Percentiles rank a stretch among this genome's conserved stretches.
Conservation (phyloP, 1,140 invertebrate species). For the Ceratina calcarata region DNA sequence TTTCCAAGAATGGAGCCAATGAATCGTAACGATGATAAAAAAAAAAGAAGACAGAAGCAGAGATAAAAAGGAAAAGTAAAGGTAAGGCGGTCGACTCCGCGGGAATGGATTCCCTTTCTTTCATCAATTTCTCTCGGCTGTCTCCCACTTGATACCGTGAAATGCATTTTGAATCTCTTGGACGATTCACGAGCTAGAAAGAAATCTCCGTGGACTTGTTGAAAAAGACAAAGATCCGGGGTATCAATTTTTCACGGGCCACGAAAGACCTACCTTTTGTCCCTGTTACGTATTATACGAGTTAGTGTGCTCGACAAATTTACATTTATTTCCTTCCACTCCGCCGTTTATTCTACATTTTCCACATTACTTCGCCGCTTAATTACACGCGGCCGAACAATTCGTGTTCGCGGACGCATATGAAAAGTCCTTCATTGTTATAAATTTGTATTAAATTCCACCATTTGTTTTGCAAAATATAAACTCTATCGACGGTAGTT, state of each 20-base stretch:
- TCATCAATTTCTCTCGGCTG: constrained; percentile 2
- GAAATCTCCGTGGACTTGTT: constrained; percentile 49
- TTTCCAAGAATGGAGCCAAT: background rate
- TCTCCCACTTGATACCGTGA: constrained; percentile 21
- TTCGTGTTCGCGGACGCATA: too few species aligned
- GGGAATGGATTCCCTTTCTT: background rate
- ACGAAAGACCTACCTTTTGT: constrained; percentile 33
- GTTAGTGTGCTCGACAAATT: constrained; percentile 26
- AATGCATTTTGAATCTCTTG: constrained; percentile 33
- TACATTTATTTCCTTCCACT: constrained; percentile 32
- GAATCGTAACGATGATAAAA: constrained; percentile 10
- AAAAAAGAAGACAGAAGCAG: background rate
- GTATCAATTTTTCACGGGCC: constrained; percentile 54
- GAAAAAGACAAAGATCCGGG: constrained; percentile 50
- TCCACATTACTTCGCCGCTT: background rate
- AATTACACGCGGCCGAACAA: constrained; percentile 11
- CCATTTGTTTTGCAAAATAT: background rate
- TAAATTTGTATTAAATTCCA: too few species aligned
- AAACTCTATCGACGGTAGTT: background rate
- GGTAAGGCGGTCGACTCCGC: background rate
- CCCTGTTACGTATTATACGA: constrained; percentile 35
- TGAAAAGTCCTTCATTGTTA: too few species aligned
- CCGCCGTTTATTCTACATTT: background rate
- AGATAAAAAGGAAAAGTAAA: background rate
- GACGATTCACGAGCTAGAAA: constrained; percentile 39